Evolutionary conservation across 2,888 invertebrate genomes (phyloP).

Genomic region (Cryptus viduatorius): DNA sequence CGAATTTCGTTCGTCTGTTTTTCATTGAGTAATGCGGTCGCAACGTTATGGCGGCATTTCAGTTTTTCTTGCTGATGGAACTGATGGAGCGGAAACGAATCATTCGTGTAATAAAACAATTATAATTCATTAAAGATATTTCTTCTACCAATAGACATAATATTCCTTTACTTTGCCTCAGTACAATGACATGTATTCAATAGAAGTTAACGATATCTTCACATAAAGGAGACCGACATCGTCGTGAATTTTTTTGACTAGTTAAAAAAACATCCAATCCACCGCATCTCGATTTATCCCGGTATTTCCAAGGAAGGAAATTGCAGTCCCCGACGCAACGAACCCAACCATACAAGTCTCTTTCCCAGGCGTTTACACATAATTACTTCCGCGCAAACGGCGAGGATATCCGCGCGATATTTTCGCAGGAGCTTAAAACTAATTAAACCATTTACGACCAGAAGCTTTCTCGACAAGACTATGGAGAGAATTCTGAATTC

Average conservation of each 20-base stretch:
- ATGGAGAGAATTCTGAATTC: constrained; percentile 23
- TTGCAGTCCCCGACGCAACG: neutral
- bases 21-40: neutral
- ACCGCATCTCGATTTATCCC: neutral
- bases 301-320: neutral
- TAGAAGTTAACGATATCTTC: no score
- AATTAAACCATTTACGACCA: constrained; percentile 57
- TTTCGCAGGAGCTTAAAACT: constrained; percentile 56
- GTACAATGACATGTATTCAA: no score
- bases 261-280: neutral
- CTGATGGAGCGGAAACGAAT: neutral
- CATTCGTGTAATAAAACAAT: neutral
- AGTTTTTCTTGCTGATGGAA: neutral
- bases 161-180: no score
- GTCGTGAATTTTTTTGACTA: no score
- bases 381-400: neutral
- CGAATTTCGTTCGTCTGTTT: neutral
- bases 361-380: neutral
- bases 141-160: neutral
- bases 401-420: neutral
- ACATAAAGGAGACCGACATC: no score
- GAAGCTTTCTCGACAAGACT: constrained; percentile 18
- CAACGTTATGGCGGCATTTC: neutral
- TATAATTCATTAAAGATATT: neutral
- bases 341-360: neutral